These are phyloP conservation scores for Molanna angustata DNA, from an alignment of 2,888 invertebrate genomes.

Conservation along the genomic window DNA sequence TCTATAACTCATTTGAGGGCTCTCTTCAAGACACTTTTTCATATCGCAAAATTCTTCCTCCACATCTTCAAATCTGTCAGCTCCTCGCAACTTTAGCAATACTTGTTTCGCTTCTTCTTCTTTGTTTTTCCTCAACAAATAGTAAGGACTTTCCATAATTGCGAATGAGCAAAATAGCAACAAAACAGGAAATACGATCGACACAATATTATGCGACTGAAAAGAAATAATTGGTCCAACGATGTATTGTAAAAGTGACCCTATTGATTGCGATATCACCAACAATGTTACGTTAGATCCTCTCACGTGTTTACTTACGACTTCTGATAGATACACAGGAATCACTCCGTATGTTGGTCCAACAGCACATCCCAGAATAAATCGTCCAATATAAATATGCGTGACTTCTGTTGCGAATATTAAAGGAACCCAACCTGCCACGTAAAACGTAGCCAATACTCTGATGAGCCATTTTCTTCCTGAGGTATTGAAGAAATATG, in stretches of 20 bases:
- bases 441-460: slow-evolving; percentile 12
- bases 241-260: slow-evolving; percentile 23
- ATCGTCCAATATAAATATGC: slow-evolving; percentile 26
- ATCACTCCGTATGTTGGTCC: slow-evolving; percentile 29
- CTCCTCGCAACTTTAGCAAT: slow-evolving; percentile 24
- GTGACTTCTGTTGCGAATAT: slow-evolving; percentile 23
- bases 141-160: slow-evolving; percentile 27
- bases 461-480: slow-evolving; percentile 28
- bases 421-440: slow-evolving; percentile 24
- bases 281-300: slow-evolving; percentile 23
- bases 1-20: slow-evolving; percentile 19
- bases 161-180: slow-evolving; percentile 18
- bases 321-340: slow-evolving; percentile 28
- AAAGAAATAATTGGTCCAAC: slow-evolving; percentile 24
- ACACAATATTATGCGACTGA: slow-evolving; percentile 19
- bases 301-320: slow-evolving; percentile 23
- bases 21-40: slow-evolving; percentile 27
- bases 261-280: slow-evolving; percentile 25
- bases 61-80: slow-evolving; percentile 8
- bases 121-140: slow-evolving; percentile 20
- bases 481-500: slow-evolving; percentile 20
- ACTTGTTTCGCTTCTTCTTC: slow-evolving; percentile 18
- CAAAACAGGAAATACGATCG: slow-evolving; percentile 19
- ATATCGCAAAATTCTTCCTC: slow-evolving; percentile 24
- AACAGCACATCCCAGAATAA: slow-evolving; percentile 26